Base-by-base conservation (phyloP, 2,888 invertebrate species). In the Leptinotarsa haldemani region DNA sequence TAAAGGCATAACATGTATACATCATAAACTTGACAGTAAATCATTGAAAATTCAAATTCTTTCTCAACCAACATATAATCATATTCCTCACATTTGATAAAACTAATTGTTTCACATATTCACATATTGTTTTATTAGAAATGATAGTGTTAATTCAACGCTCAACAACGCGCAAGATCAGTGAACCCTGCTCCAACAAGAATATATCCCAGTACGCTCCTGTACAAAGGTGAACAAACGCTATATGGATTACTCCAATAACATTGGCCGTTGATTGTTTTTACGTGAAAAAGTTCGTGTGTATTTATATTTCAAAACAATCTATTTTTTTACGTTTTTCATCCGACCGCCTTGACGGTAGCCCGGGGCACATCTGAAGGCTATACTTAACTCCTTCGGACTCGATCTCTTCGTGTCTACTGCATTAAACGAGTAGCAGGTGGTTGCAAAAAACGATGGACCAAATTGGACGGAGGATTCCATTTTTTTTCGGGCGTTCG, bases 311-410 rank as follows among this genome's bases (percentile, higher is more conserved):
- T 56, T 66, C 67, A 66, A 66, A 71, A 71, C 71, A 71, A 71
- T 71, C 66, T 58, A 71, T 71, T 71, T 71, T 70, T 71, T 71
- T 58, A 65, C 25, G 64, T 73, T 69, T 73, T 48, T 16, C 61
- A 65, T 22, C 18, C 53, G 65, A 65, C 71, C 67, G 63, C 69
- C 69, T 69, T 25, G 46, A 65, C 73, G 73, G 73, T 73, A 73
- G 73, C 73, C 73, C 64, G 13, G 46, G 69, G 73, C 64, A 13
- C 40, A 48, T 64, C 69, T 65, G 68, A 68, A 73, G 65, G 73
- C 73, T 73, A 73, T 73, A 73, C 69, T 73, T 73, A 73, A 73
- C 69, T 73, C 65, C 63, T 69, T 69, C 65, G 52, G 40, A n/a
- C 61, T 61, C 61, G 61, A 61, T 61, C 61, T 61, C 61, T 61